Base-by-base conservation (phyloP, 2,797 vertebrate species). In the Sebastes glaucus region DNA sequence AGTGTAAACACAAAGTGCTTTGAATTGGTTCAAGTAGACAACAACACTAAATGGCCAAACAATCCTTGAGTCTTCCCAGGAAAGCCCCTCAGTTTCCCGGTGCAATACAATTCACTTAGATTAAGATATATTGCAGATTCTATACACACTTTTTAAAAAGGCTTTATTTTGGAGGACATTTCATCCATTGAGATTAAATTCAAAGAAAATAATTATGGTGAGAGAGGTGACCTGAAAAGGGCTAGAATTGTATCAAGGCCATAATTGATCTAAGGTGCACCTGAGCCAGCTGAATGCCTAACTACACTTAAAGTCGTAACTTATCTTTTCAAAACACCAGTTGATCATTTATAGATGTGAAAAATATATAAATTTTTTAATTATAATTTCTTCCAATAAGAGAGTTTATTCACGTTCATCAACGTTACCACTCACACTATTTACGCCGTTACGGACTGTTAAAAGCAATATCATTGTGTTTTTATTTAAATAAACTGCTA, bases 1-100 rank as follows among this genome's bases (percentile, higher is more conserved):
- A 73, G 14, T 92, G 79, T 94, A 92, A 95, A 94, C 93, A 94
- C 63, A 74, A 69, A 89, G 25, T 70, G 71, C 89, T 94, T 93
- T 93, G 80, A 90, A 84, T 70, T 73, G n/a, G 56, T 75, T 85
- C 30, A 82, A 79, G 78, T 67, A 73, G 77, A 59, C 74, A 78
- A 80, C 64, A 68, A 81, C 64, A 68, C 70, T 55, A 80, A 89
- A 79, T 83, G 27, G 28, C 56, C 55, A 46, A 84, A 89, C 30
- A 79, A 56, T 70, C 46, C 23, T 67, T 42, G 23, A 62, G 52
- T 62, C 23, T 75, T 74, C 60, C 14, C 49, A 59, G 57, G 42
- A 85, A 88, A 78, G 2, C 55, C 53, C 23, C 27, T 30, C 27
- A 38, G 16, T 49, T 62, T 63, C 2, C 33, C 67, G 10, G 9